phyloP scores from a whole-genome alignment of 2,797 vertebrate genomes.

The Scarus forsteni region DNA sequence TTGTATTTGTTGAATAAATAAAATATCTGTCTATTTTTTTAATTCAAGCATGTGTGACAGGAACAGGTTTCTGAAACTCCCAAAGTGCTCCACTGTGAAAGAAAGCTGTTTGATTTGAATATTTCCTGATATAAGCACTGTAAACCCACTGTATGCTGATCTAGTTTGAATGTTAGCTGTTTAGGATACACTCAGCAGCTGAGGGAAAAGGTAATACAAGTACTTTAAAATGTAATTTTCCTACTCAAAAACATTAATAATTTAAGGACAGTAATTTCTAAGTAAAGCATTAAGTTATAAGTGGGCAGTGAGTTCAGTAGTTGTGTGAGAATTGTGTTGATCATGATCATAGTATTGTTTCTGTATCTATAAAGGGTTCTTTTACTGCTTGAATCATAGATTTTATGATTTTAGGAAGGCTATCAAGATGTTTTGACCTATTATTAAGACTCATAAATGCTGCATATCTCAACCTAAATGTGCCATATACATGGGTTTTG shows the following conservation, averaged over 20 bases:
- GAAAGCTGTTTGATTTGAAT: slow-evolving; percentile 61
- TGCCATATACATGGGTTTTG: no score
- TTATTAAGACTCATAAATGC: no score
- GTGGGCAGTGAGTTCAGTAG: neutral
- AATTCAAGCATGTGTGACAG: neutral
- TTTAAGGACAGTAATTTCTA: neutral
- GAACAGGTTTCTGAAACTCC: neutral
- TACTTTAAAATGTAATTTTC: neutral
- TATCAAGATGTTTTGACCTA: no score
- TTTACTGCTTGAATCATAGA: no score
- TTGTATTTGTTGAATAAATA: no score
- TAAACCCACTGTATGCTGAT: slow-evolving; percentile 14
- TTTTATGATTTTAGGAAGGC: no score
- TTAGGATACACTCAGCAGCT: slow-evolving; percentile 6
- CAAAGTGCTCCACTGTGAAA: neutral
- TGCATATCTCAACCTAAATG: no score
- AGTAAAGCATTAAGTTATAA: neutral
- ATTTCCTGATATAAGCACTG: slow-evolving; percentile 35
- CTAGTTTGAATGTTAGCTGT: slow-evolving; percentile 17
- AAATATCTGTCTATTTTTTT: neutral
- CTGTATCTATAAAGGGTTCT: no score
- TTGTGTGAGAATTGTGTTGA: neutral
- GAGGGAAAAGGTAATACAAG: slow-evolving; percentile 31
- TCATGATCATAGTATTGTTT: neutral
- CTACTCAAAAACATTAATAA: no score